These are phyloP conservation scores for Pantelozetes paolii DNA, from an alignment of 2,888 invertebrate genomes.

Conservation along the genomic window DNA sequence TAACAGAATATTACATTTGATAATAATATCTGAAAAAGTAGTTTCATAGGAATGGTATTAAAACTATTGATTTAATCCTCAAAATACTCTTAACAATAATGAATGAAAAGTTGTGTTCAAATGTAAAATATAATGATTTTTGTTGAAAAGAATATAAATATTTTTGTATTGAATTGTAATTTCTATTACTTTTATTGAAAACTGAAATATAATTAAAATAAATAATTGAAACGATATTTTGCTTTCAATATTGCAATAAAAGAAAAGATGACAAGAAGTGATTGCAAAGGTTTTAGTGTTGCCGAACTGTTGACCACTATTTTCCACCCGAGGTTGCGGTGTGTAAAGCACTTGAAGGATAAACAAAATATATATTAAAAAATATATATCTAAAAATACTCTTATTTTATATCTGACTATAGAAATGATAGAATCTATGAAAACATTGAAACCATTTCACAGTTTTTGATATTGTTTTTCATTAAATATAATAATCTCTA, in stretches of 20 bases:
- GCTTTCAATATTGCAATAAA: neutral
- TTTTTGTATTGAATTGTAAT: too few species aligned
- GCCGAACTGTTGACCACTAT: conserved; percentile 63
- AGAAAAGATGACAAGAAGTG: neutral
- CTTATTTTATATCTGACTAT: neutral
- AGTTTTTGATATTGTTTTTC: conserved; percentile 14
- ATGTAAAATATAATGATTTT: too few species aligned
- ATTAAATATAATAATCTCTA: conserved; percentile 14
- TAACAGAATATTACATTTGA: too few species aligned
- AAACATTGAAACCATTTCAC: neutral
- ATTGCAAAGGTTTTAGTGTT: neutral
- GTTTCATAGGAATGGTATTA: too few species aligned
- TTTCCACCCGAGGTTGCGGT: conserved; percentile 87
- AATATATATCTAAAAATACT: neutral
- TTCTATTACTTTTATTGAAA: too few species aligned
- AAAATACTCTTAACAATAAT: too few species aligned
- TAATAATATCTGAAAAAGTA: too few species aligned
- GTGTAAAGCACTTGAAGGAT: conserved; percentile 83
- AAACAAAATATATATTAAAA: conserved; percentile 18
- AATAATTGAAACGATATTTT: neutral
- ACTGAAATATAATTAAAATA: too few species aligned
- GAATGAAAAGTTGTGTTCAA: too few species aligned
- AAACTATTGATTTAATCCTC: too few species aligned
- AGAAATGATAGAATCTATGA: neutral
- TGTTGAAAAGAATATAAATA: too few species aligned